Base-by-base conservation (phyloP, 2,797 vertebrate genomes). In the Petrocephalus sullivani region DNA sequence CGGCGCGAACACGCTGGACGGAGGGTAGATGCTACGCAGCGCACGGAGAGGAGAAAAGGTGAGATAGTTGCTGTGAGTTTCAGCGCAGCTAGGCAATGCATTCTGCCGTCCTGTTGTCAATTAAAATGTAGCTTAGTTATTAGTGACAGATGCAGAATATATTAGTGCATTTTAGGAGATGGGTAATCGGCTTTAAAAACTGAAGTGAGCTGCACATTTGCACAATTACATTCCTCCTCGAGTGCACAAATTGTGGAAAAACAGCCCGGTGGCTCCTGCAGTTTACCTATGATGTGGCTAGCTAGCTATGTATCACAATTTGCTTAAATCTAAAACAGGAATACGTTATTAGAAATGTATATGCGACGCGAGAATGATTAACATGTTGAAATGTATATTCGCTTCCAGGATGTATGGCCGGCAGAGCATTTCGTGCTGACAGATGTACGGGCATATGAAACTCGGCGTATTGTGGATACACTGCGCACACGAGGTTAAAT, bases 21-120 rank as follows among this genome's bases (percentile, higher is more conserved):
- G 51, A 83, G 81, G 49, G 81, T 83, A 83, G 81, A 83, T 83
- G 81, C n/a, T 54, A 83, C 81, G 49, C 81, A 33, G 84, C 84
- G 84, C 46, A 57, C 84, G 54, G 84, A 51, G 84, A 41, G 53
- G 54, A 86, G 84, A 57, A 58, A 58, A 58, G 56, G 84, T 83
- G 81, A 83, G 81, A 54, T 54, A 83, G 81, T 83, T 83, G 21
- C 46, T 54, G 21, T 83, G 81, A 83, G 81, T 83, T 83, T 83
- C 81, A 54, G 81, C 12, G 81, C 21, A 83, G 46, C 81, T 23
- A 54, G 49, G n/a, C 49, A 83, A 12, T 51, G 21, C 51, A n/a
- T 82, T 82, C 78, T 46, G 46, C 19, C 78, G n/a, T 82, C 37
- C 78, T 82, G 41, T 51, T 82, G 78, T 51, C 49, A 83, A 83